Percentiles rank a stretch among this genome's conserved stretches.
Evolutionary conservation across 1,140 invertebrate genomes (phyloP).

Genomic region (Anoplophora glabripennis): DNA sequence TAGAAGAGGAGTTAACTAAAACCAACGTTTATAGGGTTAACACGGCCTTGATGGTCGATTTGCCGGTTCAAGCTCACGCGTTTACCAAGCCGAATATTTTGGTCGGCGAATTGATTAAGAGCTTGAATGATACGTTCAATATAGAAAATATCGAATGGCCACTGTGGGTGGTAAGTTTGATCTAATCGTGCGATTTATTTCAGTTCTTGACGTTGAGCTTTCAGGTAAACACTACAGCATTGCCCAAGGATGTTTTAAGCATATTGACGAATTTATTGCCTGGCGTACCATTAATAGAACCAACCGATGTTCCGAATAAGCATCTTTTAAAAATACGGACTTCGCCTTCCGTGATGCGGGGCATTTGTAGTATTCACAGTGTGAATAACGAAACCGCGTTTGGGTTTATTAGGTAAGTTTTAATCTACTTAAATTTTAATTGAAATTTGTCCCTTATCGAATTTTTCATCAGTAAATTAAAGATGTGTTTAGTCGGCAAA

Average conservation of each 20-base stretch:
- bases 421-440: conserved; percentile 11
- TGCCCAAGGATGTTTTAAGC: conserved; percentile 54
- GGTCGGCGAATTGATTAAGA: conserved; percentile 26
- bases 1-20: conserved; percentile 42
- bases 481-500: conserved; percentile 8
- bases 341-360: conserved; percentile 57
- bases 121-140: conserved; percentile 34
- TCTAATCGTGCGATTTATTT: background rate
- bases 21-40: conserved; percentile 44
- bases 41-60: conserved; percentile 43
- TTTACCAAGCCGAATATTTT: conserved; percentile 34
- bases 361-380: conserved; percentile 49
- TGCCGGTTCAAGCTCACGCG: conserved; percentile 42
- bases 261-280: conserved; percentile 69
- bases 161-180: conserved; percentile 49
- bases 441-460: conserved; percentile 11
- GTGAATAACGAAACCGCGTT: conserved; percentile 56
- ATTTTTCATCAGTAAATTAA: conserved; percentile 10
- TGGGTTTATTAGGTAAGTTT: conserved; percentile 60
- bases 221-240: conserved; percentile 25
- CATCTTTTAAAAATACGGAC: conserved; percentile 50
- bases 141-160: conserved; percentile 49
- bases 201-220: conserved; percentile 5
- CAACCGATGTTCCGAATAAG: conserved; percentile 52
- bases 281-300: conserved; percentile 66